Evolutionary conservation across 2,797 vertebrate genomes (phyloP), one percentile per base, ranked within the genome.

Genomic region (Poecilia velifera): DNA sequence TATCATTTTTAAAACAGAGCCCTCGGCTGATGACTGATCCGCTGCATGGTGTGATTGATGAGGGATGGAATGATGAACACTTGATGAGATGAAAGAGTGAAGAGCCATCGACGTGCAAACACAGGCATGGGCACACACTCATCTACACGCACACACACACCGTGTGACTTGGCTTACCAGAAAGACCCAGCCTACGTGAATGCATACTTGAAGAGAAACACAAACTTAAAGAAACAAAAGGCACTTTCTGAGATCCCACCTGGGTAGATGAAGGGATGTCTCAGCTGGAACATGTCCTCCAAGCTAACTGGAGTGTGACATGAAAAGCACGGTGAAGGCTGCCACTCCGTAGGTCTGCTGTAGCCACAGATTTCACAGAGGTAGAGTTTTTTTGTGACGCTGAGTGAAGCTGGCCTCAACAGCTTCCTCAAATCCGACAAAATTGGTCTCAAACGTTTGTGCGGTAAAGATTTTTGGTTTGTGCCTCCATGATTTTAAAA

Each of bases 81-180:
- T 92, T 92, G 89, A 93, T 87, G 92, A 93, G 92, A 95, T 93
- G 91, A 95, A 93, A 92, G 93, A 88, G 86, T 88, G 91, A 90
- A 91, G 91, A 90, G 92, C 86, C 84, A 90, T 89, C 84, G 77
- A 83, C 82, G 76, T 20, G 9, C 84, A 85, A 78, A 88, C 73
- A 46, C 76, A 6, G 1, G 72, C 75, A 49, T 36, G 70, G 73
- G 41, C 55, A 71, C 81, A 57, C 81, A 28, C 55, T 73, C 79
- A 59, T 80, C 64, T n/a, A 66, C 80, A 75, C 66, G 76, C 4
- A 46, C 45, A 14, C 5, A 47, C 5, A 53, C 72, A 34, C 79
- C 12, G 55, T 82, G 39, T 82, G 80, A 88, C 41, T 39, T 83
- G 78, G 76, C 76, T 76, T 74, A 78, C 74, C 78, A 90, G 85